Conservation (phyloP, 2,797 vertebrate genomes). For the Xenops minutus region DNA sequence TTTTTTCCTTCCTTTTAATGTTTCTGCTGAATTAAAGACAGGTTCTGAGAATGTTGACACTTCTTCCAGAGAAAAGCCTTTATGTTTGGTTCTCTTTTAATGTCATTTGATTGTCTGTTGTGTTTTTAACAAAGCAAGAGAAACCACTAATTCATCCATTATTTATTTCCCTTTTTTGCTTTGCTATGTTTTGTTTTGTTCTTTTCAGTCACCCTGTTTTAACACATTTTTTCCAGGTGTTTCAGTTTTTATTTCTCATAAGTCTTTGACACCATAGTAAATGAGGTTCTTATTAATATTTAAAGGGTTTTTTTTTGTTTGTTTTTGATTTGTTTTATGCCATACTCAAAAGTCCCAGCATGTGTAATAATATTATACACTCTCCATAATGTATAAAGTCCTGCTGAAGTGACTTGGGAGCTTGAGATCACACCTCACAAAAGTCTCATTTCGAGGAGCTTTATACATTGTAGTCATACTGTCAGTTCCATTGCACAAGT, state of each 20-base stretch:
- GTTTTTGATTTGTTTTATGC: not conserved
- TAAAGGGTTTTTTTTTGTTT: not conserved
- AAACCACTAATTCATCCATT: slow-evolving; percentile 26
- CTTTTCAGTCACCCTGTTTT: not conserved
- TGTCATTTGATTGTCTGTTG: not conserved
- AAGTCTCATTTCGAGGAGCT: not conserved
- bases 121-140: slow-evolving; percentile 30
- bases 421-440: not conserved
- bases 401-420: not conserved
- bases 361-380: not conserved
- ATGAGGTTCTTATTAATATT: not conserved
- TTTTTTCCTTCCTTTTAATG: not conserved
- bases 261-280: not conserved
- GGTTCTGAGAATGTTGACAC: slow-evolving; percentile 15
- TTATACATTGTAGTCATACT: not conserved
- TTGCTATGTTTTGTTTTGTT: slow-evolving; percentile 21
- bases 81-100: not conserved
- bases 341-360: not conserved
- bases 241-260: not conserved
- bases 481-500: not conserved
- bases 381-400: not conserved
- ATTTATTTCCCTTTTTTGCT: slow-evolving; percentile 46
- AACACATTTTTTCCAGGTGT: not conserved
- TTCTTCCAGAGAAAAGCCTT: slow-evolving; percentile 16
- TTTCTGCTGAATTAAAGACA: not conserved